Conservation (phyloP, 1,140 invertebrate species). For the Penaeus chinensis region DNA sequence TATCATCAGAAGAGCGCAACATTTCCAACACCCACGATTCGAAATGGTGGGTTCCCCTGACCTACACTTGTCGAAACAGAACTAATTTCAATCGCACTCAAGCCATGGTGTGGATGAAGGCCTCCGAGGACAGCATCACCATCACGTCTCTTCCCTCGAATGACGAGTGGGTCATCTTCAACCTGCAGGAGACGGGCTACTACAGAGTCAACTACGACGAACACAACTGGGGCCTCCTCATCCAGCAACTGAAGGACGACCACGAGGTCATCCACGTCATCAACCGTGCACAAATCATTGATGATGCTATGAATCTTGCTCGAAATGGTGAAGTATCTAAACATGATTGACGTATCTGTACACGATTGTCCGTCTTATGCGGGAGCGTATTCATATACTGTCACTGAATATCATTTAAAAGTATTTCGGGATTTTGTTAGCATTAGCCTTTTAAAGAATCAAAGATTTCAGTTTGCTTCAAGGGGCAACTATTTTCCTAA, state of each 20-base stretch:
- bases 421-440: too few relatives aligned
- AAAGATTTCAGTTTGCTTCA: too few relatives aligned
- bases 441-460: too few relatives aligned
- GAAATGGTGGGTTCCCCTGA: conserved; percentile 56
- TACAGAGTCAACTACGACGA: conserved; percentile 82
- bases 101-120: conserved; percentile 37
- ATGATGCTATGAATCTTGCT: conserved; percentile 68
- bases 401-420: too few relatives aligned
- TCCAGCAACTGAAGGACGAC: conserved; percentile 71
- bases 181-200: conserved; percentile 69
- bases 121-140: background rate
- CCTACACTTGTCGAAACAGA: conserved; percentile 29
- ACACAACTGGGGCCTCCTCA: conserved; percentile 75
- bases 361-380: background rate
- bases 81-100: conserved; percentile 41
- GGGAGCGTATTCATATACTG: background rate
- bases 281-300: conserved; percentile 66
- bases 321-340: conserved; percentile 58
- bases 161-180: conserved; percentile 54
- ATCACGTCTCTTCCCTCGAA: conserved; percentile 20
- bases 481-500: too few relatives aligned
- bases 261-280: conserved; percentile 65
- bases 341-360: too few relatives aligned
- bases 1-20: background rate
- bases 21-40: conserved; percentile 20